Conservation (phyloP, 2,113 vertebrate genomes). For the Bubalus kerabau region DNA sequence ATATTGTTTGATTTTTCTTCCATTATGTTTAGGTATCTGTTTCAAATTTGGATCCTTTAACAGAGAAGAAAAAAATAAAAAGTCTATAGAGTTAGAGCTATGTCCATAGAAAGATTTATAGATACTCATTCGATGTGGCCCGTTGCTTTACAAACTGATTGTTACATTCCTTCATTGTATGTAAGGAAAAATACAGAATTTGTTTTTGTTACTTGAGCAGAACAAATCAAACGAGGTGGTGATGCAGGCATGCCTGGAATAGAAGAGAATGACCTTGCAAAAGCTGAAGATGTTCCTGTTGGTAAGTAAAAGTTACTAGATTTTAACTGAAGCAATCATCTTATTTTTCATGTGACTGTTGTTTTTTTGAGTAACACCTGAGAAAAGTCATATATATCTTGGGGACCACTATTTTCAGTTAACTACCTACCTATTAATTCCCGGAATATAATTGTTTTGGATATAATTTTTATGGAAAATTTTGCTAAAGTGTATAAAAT, state of each 20-base stretch:
- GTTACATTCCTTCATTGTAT: background rate
- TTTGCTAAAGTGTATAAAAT: background rate
- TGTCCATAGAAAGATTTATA: background rate
- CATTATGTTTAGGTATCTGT: background rate
- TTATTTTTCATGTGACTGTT: conserved; percentile 40
- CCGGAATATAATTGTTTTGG: background rate
- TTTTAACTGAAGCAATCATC: background rate
- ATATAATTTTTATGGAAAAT: background rate
- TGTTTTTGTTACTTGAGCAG: conserved; percentile 76
- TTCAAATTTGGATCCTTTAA: conserved; percentile 31
- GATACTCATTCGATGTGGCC: background rate
- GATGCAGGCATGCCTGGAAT: conserved; percentile 99
- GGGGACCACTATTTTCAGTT: background rate
- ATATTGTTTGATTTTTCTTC: conserved; percentile 16
- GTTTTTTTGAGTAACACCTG: background rate
- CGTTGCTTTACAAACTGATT: conserved; percentile 19
- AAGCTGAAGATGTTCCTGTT: conserved; percentile 88
- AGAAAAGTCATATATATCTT: conserved; percentile 28
- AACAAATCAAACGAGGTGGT: conserved; percentile 88
- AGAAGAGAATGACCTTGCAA: conserved; percentile 94
- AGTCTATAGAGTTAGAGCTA: background rate
- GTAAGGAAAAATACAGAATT: conserved; percentile 27
- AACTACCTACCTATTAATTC: background rate
- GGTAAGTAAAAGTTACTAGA: conserved; percentile 78
- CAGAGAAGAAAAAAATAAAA: background rate